Percentiles rank a stretch among this genome's conserved stretches.
Evolutionary conservation across 2,888 invertebrate genomes (phyloP).

Genomic region (Andrena minutula): DNA sequence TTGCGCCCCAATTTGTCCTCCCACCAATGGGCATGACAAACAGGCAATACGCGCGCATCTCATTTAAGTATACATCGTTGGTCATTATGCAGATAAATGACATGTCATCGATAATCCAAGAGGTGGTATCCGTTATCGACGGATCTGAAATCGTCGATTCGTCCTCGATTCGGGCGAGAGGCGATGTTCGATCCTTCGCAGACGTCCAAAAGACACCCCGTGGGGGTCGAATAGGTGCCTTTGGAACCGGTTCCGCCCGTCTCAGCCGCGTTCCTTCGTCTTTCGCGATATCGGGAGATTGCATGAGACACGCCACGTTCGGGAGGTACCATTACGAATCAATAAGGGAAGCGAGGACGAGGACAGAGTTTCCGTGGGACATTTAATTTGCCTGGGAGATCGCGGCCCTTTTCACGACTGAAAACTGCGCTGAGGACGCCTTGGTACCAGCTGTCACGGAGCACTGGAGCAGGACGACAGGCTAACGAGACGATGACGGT

Average conservation of each 20-base stretch:
- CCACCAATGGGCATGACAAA: background rate
- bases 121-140: background rate
- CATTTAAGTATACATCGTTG: constrained; percentile 40
- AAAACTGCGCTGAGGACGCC: constrained; percentile 52
- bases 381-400: constrained; percentile 80
- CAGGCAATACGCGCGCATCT: constrained; percentile 19
- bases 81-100: constrained; percentile 40
- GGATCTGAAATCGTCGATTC: constrained; percentile 12
- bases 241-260: constrained; percentile 57
- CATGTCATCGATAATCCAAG: constrained; percentile 34
- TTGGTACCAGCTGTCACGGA: constrained; percentile 81
- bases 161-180: constrained; percentile 6
- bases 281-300: constrained; percentile 70
- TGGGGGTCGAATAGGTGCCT: constrained; percentile 48
- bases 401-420: constrained; percentile 66
- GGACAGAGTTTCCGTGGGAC: constrained; percentile 74
- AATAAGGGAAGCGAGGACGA: constrained; percentile 67
- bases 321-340: constrained; percentile 73
- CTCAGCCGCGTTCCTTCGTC: constrained; percentile 49
- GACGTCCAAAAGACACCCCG: constrained; percentile 37
- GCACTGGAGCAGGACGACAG: constrained; percentile 59
- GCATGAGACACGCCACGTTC: constrained; percentile 74
- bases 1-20: constrained; percentile 12
- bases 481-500: constrained; percentile 83
- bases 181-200: constrained; percentile 19